Evolutionary conservation across 1,140 invertebrate genomes (phyloP).

Genomic region (Drosophila prosaltans): DNA sequence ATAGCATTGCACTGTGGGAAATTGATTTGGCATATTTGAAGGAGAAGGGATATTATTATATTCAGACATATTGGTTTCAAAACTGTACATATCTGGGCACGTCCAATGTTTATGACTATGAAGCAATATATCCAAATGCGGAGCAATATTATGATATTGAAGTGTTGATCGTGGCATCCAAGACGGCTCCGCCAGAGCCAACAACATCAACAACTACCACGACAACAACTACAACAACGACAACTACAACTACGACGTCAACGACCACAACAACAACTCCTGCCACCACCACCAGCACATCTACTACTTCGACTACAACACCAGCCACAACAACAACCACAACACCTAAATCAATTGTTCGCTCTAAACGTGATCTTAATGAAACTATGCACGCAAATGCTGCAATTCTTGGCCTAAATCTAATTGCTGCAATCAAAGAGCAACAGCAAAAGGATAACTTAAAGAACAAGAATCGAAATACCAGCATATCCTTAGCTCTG

Average conservation of each 20-base stretch:
- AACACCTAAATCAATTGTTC: slow-evolving; percentile 37
- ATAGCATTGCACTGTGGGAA: slow-evolving; percentile 85
- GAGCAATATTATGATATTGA: slow-evolving; percentile 87
- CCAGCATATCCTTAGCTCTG: slow-evolving; percentile 50
- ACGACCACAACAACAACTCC: slow-evolving; percentile 75
- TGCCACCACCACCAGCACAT: slow-evolving; percentile 77
- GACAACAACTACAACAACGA: slow-evolving; percentile 83
- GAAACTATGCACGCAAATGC: slow-evolving; percentile 69
- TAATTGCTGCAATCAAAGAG: slow-evolving; percentile 68
- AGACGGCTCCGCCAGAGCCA: slow-evolving; percentile 86
- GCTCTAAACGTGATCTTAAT: slow-evolving; percentile 63
- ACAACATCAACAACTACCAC: slow-evolving; percentile 86
- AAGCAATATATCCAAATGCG: slow-evolving; percentile 86
- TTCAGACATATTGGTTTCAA: slow-evolving; percentile 90
- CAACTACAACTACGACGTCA: slow-evolving; percentile 84
- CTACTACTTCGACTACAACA: slow-evolving; percentile 84
- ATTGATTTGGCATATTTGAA: slow-evolving; percentile 86
- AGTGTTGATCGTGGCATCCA: slow-evolving; percentile 88
- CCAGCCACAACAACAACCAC: slow-evolving; percentile 49
- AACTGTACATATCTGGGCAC: slow-evolving; percentile 89
- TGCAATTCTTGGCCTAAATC: slow-evolving; percentile 56
- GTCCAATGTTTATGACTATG: slow-evolving; percentile 85
- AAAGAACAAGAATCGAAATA: slow-evolving; percentile 12
- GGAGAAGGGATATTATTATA: slow-evolving; percentile 86
- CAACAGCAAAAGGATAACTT: slow-evolving; percentile 29